Evolutionary conservation across 2,888 invertebrate species (phyloP), one percentile per base, ranked within the genome.

Genomic region (Oasisia sp.): DNA sequence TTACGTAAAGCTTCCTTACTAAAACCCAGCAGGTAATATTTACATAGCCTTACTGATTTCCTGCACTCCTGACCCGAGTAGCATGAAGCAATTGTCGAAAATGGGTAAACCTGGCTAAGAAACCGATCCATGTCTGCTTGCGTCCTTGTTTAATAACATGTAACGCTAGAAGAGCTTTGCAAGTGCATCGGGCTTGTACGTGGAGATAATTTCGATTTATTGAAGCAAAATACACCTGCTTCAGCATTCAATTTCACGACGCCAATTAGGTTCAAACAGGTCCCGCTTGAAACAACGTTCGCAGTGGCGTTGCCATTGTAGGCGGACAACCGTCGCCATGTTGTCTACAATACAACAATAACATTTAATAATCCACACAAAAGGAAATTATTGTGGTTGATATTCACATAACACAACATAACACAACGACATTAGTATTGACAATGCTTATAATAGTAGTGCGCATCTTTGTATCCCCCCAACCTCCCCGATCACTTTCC

Each of bases 121-220:
- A 74, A 74, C 74, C 74, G 74, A 74, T 74, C 74, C 74, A 74
- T n/a, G 74, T 4, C 74, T 5, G 74, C n/a, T 27, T n/a, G 74
- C 74, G 19, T 74, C 74, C 74, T 27, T 74, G 74, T 74, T 74
- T 74, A 74, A 74, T 74, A 74, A 74, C 74, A 74, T 74, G 74
- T 74, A 74, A 74, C 74, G n/a, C 74, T 74, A 74, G 74, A 74
- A 19, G 74, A 27, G 7, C n/a, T 74, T 74, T 74, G 74, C 19
- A 74, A 74, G 74, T n/a, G 74, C 74, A 27, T 27, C 74, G 7
- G 74, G 27, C n/a, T 74, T n/a, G 19, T 7, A 19, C 27, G 7
- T 74, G 74, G 74, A 7, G 74, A 74, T 74, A 74, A 74, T 74
- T 74, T 74, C 74, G 74, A 74, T 74, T 74, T 74, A 74, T 74